phyloP scores from a whole-genome alignment of 2,113 vertebrate genomes.

The Turnix velox region DNA sequence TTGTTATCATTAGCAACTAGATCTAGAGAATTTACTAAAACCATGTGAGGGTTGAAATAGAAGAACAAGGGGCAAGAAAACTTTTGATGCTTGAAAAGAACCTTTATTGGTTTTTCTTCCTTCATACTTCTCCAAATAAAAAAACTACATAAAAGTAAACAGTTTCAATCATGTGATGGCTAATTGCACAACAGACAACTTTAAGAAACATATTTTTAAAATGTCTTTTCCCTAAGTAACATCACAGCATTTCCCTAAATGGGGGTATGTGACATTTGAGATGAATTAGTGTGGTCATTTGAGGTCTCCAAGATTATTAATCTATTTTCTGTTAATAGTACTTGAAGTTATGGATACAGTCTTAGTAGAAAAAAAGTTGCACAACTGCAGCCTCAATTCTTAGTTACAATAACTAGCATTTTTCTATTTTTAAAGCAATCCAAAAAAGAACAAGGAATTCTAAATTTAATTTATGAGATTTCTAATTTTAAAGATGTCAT shows the following conservation, averaged over 20 bases:
- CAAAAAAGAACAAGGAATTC: background rate
- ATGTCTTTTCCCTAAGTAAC: background rate
- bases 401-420: background rate
- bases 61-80: background rate
- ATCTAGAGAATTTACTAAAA: background rate
- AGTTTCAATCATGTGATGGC: background rate
- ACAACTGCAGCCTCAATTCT: background rate
- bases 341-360: background rate
- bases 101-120: background rate
- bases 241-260: background rate
- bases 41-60: background rate
- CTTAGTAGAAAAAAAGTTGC: background rate
- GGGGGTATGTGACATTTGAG: background rate
- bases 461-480: background rate
- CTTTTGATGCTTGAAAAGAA: background rate
- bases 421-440: background rate
- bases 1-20: background rate
- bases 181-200: background rate
- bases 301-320: background rate
- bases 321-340: background rate
- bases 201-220: background rate
- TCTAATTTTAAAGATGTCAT: background rate
- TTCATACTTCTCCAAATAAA: background rate
- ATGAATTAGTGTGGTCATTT: background rate
- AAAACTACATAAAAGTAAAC: background rate